A percentile compares a stretch with the other conserved stretches of the same genome.
phyloP scores from a whole-genome alignment of 2,113 vertebrate species.

The Apistogramma diplotaenia region DNA sequence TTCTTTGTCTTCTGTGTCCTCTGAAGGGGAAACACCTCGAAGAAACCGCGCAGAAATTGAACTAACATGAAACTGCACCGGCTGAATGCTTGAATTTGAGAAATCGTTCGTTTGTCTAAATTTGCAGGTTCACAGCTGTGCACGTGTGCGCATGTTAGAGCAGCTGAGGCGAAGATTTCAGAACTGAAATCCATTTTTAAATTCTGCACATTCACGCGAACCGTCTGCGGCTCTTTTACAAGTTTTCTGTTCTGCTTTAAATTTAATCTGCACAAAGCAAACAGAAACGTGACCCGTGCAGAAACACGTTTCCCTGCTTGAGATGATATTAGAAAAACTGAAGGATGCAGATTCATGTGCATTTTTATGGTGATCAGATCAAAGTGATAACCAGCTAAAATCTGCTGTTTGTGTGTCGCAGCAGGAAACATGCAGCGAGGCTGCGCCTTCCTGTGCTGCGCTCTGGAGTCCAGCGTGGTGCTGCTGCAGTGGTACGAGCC shows the following conservation, averaged over 20 bases:
- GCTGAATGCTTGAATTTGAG: neutral
- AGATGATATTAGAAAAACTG: neutral
- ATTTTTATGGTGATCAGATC: neutral
- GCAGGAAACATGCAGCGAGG: conserved; percentile 69
- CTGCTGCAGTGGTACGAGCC: conserved; percentile 93
- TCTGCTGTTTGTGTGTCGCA: conserved; percentile 28
- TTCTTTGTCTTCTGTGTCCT: neutral
- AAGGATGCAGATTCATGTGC: neutral
- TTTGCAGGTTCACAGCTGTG: no score
- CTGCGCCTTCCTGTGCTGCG: conserved; percentile 85
- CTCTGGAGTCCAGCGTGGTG: conserved; percentile 85
- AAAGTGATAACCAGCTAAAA: neutral
- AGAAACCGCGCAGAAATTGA: no score
- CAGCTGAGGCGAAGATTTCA: neutral
- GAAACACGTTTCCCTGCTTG: neutral
- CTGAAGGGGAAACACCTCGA: neutral
- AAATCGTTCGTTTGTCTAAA: neutral
- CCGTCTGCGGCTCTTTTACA: neutral
- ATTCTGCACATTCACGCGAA: neutral
- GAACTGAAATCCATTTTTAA: neutral
- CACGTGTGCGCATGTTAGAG: no score
- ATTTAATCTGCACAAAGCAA: neutral
- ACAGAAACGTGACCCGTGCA: rapidly evolving
- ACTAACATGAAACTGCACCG: neutral
- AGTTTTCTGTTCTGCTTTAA: no score